These are phyloP conservation scores for Euschistus heros DNA, from an alignment of 1,140 invertebrate genomes.

Conservation along the genomic window DNA sequence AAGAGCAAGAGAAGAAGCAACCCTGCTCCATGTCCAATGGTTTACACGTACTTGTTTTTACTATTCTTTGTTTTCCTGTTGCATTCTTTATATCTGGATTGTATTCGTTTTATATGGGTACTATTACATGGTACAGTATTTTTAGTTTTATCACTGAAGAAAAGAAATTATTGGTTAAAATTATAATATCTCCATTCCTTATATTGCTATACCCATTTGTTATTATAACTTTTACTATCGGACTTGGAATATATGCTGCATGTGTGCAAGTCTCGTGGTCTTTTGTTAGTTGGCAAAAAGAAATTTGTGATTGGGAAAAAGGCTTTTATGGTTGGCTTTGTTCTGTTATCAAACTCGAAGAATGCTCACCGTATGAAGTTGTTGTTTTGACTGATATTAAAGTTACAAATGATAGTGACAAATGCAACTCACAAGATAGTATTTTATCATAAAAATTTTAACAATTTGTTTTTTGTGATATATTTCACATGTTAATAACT, in stretches of 20 bases:
- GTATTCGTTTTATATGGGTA: conserved; percentile 64
- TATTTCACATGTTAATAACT: background rate
- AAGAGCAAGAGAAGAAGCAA: conserved; percentile 32
- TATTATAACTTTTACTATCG: conserved; percentile 51
- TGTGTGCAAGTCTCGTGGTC: conserved; percentile 56
- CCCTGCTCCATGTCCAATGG: conserved; percentile 47
- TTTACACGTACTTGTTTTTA: conserved; percentile 53
- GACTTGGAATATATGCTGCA: conserved; percentile 54
- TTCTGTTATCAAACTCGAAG: conserved; percentile 50
- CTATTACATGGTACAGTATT: conserved; percentile 65
- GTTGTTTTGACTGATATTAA: conserved; percentile 33
- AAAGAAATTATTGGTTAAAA: conserved; percentile 46
- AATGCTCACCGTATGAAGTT: conserved; percentile 58
- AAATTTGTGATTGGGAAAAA: conserved; percentile 63
- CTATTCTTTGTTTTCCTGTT: conserved; percentile 53
- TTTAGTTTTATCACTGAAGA: conserved; percentile 60
- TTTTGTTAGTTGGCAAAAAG: conserved; percentile 53
- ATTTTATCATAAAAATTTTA: conserved; percentile 16
- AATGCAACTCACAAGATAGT: conserved; percentile 25
- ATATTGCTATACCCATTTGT: conserved; percentile 60
- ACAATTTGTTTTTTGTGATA: background rate
- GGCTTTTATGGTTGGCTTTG: conserved; percentile 71
- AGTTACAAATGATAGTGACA: conserved; percentile 21
- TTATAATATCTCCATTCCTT: conserved; percentile 52
- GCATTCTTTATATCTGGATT: conserved; percentile 48